A percentile compares a stretch with the other conserved stretches of the same genome.
Conservation (phyloP, 2,797 vertebrate species). For the Hoplostethus atlanticus region DNA sequence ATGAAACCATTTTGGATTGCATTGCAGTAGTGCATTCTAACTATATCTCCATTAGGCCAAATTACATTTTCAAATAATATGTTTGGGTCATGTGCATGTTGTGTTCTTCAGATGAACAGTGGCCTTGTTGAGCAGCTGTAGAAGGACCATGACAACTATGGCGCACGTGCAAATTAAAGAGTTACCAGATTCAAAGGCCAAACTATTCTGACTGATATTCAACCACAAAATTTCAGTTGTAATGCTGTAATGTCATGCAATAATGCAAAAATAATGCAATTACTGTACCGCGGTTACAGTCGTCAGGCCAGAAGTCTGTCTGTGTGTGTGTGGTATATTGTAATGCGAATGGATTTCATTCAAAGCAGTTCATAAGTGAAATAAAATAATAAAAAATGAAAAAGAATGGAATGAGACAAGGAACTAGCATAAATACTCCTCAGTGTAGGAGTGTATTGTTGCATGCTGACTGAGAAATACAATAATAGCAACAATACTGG, state of each 20-base stretch:
- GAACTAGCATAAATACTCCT: no score
- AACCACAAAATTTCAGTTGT: slow-evolving; percentile 7
- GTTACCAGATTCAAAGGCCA: neutral
- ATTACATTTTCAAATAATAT: slow-evolving; percentile 40
- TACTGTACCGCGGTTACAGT: neutral
- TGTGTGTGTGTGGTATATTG: neutral
- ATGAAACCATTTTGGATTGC: slow-evolving; percentile 3
- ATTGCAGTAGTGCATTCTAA: neutral
- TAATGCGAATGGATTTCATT: no score
- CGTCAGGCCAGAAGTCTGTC: neutral
- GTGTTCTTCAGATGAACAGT: slow-evolving; percentile 14
- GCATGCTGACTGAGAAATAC: no score
- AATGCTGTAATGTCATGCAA: neutral
- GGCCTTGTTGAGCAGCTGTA: slow-evolving; percentile 20
- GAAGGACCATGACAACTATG: neutral
- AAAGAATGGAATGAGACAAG: no score
- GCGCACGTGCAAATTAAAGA: slow-evolving; percentile 9
- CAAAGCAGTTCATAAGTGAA: no score
- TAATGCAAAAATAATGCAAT: neutral
- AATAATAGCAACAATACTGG: no score
- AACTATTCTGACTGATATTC: slow-evolving; percentile 5
- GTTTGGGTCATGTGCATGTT: slow-evolving; percentile 26
- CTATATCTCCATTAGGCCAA: slow-evolving; percentile 11
- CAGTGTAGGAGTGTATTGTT: no score
- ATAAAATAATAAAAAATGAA: no score